These are phyloP conservation scores for human DNA, from an alignment of 2,113 vertebrate genomes.

Conservation along the genomic window GRCh38 chr12:18564001-18564500, in stretches of 20 bases:
- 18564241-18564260: not conserved
- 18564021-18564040: not conserved
- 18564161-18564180: not conserved
- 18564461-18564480: not conserved
- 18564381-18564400: not conserved
- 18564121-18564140: not conserved
- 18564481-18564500: not conserved
- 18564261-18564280: not conserved
- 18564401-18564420: not conserved
- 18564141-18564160: not conserved
- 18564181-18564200: not conserved
- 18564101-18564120: not conserved
- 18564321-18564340: not conserved
- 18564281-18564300: conserved; percentile 10
- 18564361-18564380: conserved; percentile 6
- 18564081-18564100: conserved; percentile 38
- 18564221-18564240: not conserved
- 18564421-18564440: not conserved
- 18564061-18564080: not conserved
- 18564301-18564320: not conserved
- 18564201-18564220: not conserved
- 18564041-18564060: not conserved
- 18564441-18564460: not conserved
- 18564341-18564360: not conserved
- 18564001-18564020: not conserved